phyloP scores from a whole-genome alignment of 2,797 vertebrate species.

The Lagocephalus sceleratus region DNA sequence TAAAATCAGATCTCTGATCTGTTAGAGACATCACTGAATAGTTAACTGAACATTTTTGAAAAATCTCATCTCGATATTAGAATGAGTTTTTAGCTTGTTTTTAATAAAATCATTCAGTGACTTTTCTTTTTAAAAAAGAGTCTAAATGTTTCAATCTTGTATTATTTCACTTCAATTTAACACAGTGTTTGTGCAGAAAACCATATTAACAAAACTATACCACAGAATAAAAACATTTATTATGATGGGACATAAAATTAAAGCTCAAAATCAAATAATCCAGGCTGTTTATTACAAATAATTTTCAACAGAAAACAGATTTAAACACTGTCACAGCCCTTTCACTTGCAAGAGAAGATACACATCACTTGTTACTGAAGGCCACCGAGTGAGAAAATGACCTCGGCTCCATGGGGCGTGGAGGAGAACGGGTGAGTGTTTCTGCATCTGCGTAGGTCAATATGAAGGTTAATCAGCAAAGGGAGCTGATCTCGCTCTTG shows the following conservation, averaged over 20 bases:
- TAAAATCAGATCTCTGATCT: no score
- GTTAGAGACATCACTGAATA: no score
- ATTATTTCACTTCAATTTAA: no score
- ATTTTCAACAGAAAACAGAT: neutral
- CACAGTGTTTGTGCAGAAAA: no score
- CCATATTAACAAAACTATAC: no score
- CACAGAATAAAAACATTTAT: neutral
- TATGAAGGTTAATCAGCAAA: constrained; percentile 72
- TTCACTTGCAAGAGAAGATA: constrained; percentile 20
- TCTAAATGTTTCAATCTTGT: no score
- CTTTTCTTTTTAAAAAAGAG: no score
- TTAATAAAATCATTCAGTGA: no score
- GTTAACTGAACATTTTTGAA: no score
- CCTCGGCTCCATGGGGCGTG: neutral
- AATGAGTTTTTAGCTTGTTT: no score
- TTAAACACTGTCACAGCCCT: constrained; percentile 22
- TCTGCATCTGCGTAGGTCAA: constrained; percentile 1
- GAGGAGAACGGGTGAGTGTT: neutral
- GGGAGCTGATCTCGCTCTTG: constrained; percentile 85
- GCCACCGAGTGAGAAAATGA: constrained; percentile 11
- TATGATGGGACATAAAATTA: constrained; percentile 5
- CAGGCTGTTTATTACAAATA: constrained; percentile 23
- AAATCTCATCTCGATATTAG: no score
- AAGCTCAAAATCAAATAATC: constrained; percentile 7
- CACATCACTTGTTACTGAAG: constrained; percentile 16